Evolutionary conservation across 37 sponge, comb jelly and placozoan species (phyloP).

Genomic region (Petrosia ficiformis): DNA sequence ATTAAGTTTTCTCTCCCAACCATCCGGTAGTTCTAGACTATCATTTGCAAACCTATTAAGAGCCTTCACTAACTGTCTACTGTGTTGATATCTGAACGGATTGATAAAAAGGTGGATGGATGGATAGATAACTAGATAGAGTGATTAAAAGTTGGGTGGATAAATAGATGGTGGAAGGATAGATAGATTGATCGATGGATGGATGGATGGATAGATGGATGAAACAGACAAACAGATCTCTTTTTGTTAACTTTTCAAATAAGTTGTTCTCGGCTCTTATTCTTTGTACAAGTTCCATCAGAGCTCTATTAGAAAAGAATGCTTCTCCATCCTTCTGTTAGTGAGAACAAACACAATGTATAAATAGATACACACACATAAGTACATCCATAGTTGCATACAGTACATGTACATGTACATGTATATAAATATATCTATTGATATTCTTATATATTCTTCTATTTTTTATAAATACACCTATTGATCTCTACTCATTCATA

Average conservation of each 20-base stretch:
- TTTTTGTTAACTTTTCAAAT: slow-evolving; percentile 56
- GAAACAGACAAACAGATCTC: slow-evolving; percentile 3
- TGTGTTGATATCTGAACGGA: slow-evolving; percentile 72
- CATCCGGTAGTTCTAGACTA: slow-evolving; percentile 53
- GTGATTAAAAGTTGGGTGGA: neutral
- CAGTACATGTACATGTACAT: too few relatives aligned
- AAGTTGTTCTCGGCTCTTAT: slow-evolving; percentile 57
- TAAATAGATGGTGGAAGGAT: too few relatives aligned
- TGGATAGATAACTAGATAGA: neutral
- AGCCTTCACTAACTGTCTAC: slow-evolving; percentile 62
- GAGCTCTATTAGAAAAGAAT: slow-evolving; percentile 61
- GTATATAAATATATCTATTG: too few relatives aligned
- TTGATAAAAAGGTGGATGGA: neutral
- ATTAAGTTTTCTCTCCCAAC: slow-evolving; percentile 87
- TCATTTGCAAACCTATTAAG: slow-evolving; percentile 69
- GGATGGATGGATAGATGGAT: too few relatives aligned
- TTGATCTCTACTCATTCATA: too few relatives aligned
- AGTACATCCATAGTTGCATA: too few relatives aligned
- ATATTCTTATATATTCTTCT: too few relatives aligned
- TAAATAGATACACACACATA: neutral
- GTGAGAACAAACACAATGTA: neutral
- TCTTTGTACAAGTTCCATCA: slow-evolving; percentile 81
- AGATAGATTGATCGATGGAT: too few relatives aligned
- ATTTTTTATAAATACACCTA: too few relatives aligned
- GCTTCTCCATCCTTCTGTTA: slow-evolving; percentile 42